A percentile compares a stretch with the other conserved stretches of the same genome.
These are phyloP conservation scores for Calliphora vicina DNA, from an alignment of 1,140 invertebrate species.

Conservation along the genomic window DNA sequence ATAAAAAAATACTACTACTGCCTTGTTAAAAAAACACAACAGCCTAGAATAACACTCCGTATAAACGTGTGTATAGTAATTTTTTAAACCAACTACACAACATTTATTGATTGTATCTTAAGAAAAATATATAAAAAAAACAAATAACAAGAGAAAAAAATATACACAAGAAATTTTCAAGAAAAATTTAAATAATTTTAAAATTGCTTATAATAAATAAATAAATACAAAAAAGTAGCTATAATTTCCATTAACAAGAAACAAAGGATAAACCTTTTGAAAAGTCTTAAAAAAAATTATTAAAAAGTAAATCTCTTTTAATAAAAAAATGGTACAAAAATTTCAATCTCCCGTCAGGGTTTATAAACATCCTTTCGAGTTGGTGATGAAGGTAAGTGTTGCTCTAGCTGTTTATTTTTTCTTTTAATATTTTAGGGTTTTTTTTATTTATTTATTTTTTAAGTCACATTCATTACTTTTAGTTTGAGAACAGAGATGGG, in stretches of 20 bases:
- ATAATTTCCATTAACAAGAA: background rate
- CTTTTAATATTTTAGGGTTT: background rate
- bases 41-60: background rate
- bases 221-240: background rate
- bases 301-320: background rate
- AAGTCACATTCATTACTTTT: background rate
- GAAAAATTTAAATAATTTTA: background rate
- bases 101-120: constrained; percentile 8
- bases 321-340: constrained; percentile 94
- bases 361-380: constrained; percentile 95
- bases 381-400: constrained; percentile 93
- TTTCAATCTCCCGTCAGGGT: constrained; percentile 95
- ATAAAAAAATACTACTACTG: background rate
- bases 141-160: background rate
- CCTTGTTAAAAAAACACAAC: background rate
- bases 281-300: background rate
- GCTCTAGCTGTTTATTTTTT: background rate
- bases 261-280: background rate
- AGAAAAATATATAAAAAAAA: background rate
- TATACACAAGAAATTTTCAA: background rate
- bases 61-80: background rate
- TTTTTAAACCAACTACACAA: background rate
- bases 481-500: no score
- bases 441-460: background rate
- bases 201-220: background rate